Percentiles rank a stretch among this genome's conserved stretches.
Conservation (phyloP, 2,888 invertebrate genomes). For the Morpho helenor region DNA sequence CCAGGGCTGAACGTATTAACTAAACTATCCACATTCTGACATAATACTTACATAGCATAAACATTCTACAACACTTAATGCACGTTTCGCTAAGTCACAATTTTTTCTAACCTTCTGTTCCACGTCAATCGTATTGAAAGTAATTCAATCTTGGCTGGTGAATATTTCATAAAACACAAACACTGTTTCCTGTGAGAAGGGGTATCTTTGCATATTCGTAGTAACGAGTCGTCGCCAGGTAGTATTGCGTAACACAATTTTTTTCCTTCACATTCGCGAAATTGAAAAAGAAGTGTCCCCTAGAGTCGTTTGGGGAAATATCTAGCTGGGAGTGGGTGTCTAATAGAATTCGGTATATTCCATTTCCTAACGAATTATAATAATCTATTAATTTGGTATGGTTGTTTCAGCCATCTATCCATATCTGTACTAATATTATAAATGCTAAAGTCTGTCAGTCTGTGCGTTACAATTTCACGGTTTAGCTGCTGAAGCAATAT, state of each 20-base stretch:
- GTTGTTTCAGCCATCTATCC: too few species aligned
- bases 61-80: too few species aligned
- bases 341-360: background rate
- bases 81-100: too few species aligned
- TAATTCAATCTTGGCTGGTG: conserved; percentile 31
- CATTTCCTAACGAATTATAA: too few species aligned
- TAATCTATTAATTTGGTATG: too few species aligned
- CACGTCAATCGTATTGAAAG: conserved; percentile 24
- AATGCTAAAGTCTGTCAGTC: too few species aligned
- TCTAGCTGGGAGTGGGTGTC: background rate
- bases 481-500: too few species aligned
- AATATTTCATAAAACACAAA: conserved; percentile 33
- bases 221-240: conserved; percentile 28
- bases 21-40: too few species aligned
- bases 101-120: conserved; percentile 8
- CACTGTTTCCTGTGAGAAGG: conserved; percentile 23
- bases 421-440: too few species aligned
- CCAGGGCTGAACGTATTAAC: too few species aligned
- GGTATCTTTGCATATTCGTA: conserved; percentile 28
- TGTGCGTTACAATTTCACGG: too few species aligned
- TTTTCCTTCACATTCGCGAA: conserved; percentile 53
- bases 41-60: too few species aligned
- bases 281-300: conserved; percentile 68
- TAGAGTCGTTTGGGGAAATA: conserved; percentile 38
- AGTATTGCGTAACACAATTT: conserved; percentile 55